Evolutionary conservation across 2,113 vertebrate species (phyloP), one percentile per base, ranked within the genome.

Genomic region (Trichomycterus rosablanca): DNA sequence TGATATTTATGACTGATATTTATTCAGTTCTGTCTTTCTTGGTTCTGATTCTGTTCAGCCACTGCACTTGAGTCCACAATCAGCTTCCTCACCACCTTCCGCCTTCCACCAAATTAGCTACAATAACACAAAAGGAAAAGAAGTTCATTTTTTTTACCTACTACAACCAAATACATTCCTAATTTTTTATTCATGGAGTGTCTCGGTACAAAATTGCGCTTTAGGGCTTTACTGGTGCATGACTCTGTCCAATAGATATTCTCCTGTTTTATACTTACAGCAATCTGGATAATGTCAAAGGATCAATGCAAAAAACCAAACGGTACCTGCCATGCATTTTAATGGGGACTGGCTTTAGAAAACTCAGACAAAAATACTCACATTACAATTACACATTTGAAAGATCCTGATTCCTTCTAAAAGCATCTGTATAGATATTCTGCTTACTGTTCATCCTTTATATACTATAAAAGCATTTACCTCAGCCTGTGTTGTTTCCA

Each of bases 201-300:
- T 50, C 43, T 35, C 49, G n/a, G n/a, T n/a, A n/a, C n/a, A n/a
- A n/a, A n/a, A n/a, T n/a, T n/a, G n/a, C n/a, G n/a, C n/a, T 50
- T 34, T 16, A 40, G 35, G 68, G 50, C 32, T 26, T 59, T 56
- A 44, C 19, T 55, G 50, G 43, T 26, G 26, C 34, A 7, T 51
- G 35, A 24, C 44, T 60, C 52, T 32, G 44, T 49, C 56, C 50
- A 44, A 71, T 71, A 61, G 58, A 69, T 79, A 70, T 78, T 74
- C 70, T 67, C 59, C 67, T 66, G 72, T 59, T 76, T 71, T 55
- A 67, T 71, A 45, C 67, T 72, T 75, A 55, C 34, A 6, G 69
- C 75, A 77, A 75, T 78, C 46, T 72, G 65, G 66, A 70, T 76
- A 80, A 80, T 78, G 77, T 77, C 77, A 76, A 63, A 69, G 76